Evolutionary conservation across 2,113 vertebrate species (phyloP).

Genomic region (Vulpes vulpes): DNA sequence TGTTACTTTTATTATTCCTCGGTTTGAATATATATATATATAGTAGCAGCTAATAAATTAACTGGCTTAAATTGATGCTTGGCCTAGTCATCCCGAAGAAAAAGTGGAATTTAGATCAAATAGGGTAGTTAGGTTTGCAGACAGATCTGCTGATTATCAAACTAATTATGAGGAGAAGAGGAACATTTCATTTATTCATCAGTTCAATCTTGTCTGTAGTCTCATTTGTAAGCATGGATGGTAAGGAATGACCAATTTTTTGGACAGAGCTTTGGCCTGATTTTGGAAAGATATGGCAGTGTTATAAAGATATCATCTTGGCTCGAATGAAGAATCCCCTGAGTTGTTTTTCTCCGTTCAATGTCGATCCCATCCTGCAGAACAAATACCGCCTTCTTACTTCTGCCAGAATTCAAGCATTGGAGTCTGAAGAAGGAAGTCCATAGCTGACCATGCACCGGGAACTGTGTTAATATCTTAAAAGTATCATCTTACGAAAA

Average conservation of each 20-base stretch:
- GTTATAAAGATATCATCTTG: neutral
- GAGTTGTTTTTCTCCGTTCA: neutral
- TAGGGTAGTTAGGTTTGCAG: neutral
- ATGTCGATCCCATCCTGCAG: neutral
- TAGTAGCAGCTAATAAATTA: conserved; percentile 51
- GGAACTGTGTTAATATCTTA: neutral
- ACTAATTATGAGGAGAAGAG: conserved; percentile 31
- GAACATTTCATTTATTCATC: neutral
- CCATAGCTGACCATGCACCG: neutral
- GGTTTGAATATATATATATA: neutral
- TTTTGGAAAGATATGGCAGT: neutral
- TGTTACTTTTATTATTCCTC: conserved; percentile 35
- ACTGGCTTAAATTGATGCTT: conserved; percentile 45
- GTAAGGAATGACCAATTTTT: neutral
- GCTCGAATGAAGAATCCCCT: neutral
- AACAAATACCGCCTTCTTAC: neutral
- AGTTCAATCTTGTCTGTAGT: neutral
- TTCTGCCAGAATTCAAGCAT: neutral
- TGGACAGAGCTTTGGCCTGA: neutral
- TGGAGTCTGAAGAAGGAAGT: neutral
- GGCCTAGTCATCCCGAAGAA: neutral
- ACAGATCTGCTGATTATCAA: conserved; percentile 31
- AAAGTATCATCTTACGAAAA: neutral
- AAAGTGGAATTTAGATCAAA: conserved; percentile 19
- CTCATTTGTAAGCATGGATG: neutral